Conservation (phyloP, 2,888 invertebrate genomes). For the Hydriomena furcata region DNA sequence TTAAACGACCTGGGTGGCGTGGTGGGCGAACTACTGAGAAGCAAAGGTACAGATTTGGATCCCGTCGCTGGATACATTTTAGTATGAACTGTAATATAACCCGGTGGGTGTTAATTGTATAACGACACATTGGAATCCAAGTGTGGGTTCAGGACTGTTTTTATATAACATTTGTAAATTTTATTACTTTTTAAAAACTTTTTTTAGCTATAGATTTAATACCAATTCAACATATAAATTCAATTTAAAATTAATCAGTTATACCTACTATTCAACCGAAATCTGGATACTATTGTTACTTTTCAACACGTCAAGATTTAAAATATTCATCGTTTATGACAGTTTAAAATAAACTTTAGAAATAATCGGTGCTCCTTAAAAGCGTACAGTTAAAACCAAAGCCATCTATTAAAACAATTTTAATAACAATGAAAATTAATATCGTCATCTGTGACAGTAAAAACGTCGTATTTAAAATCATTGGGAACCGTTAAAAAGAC, state of each 20-base stretch:
- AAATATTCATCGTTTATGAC: conserved; percentile 28
- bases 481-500: conserved; percentile 62
- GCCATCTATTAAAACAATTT: conserved; percentile 39
- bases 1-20: too few species aligned
- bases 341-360: conserved; percentile 22
- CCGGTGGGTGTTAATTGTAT: too few species aligned
- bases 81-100: too few species aligned
- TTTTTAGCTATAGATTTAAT: too few species aligned
- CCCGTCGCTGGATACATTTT: too few species aligned
- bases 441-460: conserved; percentile 49
- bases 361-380: conserved; percentile 14
- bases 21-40: too few species aligned
- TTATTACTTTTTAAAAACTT: neutral
- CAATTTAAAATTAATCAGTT: too few species aligned
- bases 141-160: too few species aligned
- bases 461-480: conserved; percentile 53
- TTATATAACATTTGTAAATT: neutral
- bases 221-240: too few species aligned
- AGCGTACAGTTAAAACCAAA: conserved; percentile 33
- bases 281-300: neutral
- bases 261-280: too few species aligned
- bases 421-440: conserved; percentile 66
- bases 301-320: conserved; percentile 1
- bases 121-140: too few species aligned
- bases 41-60: too few species aligned